Conservation (phyloP, 1,140 invertebrate species). For the Proctacanthus coquilletti region DNA sequence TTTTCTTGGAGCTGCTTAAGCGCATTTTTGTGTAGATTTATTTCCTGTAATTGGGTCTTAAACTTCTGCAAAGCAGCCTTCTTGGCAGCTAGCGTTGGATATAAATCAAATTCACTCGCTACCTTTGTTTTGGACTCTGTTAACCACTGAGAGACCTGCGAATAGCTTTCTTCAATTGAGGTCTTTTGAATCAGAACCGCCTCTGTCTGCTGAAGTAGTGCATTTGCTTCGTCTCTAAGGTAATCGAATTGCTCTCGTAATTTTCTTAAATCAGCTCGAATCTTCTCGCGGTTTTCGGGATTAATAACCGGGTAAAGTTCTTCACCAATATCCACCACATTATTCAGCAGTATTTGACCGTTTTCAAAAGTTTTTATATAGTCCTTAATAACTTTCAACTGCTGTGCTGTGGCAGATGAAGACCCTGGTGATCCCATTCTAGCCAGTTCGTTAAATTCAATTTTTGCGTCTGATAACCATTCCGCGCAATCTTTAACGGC, state of each 20-base stretch:
- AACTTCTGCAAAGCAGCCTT: constrained; percentile 65
- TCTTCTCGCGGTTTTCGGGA: constrained; percentile 66
- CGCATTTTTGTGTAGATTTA: constrained; percentile 61
- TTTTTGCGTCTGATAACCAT: constrained; percentile 62
- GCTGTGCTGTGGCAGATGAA: constrained; percentile 23
- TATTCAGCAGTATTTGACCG: constrained; percentile 61
- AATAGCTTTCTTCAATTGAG: constrained; percentile 78
- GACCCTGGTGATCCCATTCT: constrained; percentile 28
- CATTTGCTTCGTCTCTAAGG: constrained; percentile 67
- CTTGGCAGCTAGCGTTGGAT: constrained; percentile 67
- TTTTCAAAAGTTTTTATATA: constrained; percentile 59
- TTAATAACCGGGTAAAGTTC: constrained; percentile 72
- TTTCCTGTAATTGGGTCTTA: constrained; percentile 62
- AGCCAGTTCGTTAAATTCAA: constrained; percentile 27
- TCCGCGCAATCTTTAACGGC: constrained; percentile 53
- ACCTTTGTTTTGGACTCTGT: constrained; percentile 54
- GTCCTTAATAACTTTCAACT: constrained; percentile 24
- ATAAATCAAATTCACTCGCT: constrained; percentile 46
- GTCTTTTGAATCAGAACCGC: constrained; percentile 71
- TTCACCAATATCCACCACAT: constrained; percentile 72
- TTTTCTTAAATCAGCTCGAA: constrained; percentile 64
- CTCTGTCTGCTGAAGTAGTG: constrained; percentile 72
- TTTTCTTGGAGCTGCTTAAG: constrained; percentile 63
- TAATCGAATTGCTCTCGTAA: constrained; percentile 71
- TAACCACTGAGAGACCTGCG: constrained; percentile 68